A percentile compares a stretch with the other conserved stretches of the same genome.
phyloP scores from a whole-genome alignment of 2,113 vertebrate species.

The Probosciger aterrimus region DNA sequence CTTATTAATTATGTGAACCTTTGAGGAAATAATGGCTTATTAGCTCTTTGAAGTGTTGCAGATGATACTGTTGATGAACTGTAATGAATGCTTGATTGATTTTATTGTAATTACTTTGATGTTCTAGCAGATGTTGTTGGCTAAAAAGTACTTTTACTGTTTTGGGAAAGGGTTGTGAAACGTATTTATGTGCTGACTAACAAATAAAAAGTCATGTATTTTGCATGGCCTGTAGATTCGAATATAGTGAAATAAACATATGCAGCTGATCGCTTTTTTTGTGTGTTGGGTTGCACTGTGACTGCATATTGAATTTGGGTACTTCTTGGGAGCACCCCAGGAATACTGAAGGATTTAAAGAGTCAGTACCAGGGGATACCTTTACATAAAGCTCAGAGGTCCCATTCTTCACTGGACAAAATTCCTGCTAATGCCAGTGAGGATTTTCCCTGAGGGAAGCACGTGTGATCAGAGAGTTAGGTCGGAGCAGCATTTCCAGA shows the following conservation, averaged over 20 bases:
- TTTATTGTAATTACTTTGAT: neutral
- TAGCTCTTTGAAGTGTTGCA: neutral
- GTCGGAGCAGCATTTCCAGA: fast-evolving
- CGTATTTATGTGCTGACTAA: neutral
- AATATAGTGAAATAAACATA: neutral
- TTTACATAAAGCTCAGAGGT: neutral
- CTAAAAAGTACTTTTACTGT: neutral
- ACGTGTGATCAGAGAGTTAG: neutral
- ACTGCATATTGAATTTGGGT: neutral
- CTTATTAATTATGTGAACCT: neutral
- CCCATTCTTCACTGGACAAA: neutral
- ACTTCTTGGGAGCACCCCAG: neutral
- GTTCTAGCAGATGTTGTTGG: neutral
- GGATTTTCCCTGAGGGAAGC: neutral
- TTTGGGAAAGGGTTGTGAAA: neutral
- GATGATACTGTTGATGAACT: neutral
- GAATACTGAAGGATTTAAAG: neutral
- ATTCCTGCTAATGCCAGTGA: neutral
- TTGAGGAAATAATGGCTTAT: neutral
- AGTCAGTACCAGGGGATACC: neutral
- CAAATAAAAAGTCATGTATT: neutral
- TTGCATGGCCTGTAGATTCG: neutral
- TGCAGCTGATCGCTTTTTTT: neutral
- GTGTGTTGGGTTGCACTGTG: neutral
- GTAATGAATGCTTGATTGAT: neutral